Evolutionary conservation across 2,888 invertebrate species (phyloP), one percentile per base, ranked within the genome.

Genomic region (Heliconius aoede): DNA sequence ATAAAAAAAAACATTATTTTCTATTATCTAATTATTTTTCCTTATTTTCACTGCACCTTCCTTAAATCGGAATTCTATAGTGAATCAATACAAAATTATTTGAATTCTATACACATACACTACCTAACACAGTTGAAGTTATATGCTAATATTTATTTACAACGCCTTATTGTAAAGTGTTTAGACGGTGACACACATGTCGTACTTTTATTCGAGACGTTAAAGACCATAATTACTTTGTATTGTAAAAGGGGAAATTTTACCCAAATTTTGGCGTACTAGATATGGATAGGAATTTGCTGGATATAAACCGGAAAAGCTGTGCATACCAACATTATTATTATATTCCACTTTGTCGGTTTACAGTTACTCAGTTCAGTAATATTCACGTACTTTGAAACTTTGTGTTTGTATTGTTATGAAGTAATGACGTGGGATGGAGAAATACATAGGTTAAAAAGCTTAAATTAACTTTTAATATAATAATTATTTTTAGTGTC

Each of bases 261-360:
- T 65, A 72, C 67, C 69, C 62, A 73, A 76, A 76, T 68, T 75
- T 51, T n/a, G 62, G 73, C 65, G 75, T 67, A 72, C 32, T 30
- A 76, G 71, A 76, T 78, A 76, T 76, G 71, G 71, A 76, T 73
- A 78, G 79, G 80, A 81, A 79, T 80, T 80, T 80, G 77, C 82
- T 84, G 80, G 80, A 80, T 80, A 86, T 84, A 76, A 83, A 79
- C 86, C 89, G 89, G 90, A 89, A 89, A 86, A 86, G 80, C 82
- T 82, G 77, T 65, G 82, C 86, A 88, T 90, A 83, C 88, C 87
- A 78, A 81, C 81, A 78, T 81, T 84, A 86, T 81, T 84, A 86
- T 79, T 75, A 83, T 84, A 83, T 82, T 82, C 81, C 80, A 82
- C 81, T 84, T 84, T 83, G 83, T 80, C 80, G 81, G 82, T 83